Conservation (phyloP, 2,888 invertebrate genomes). For the Tillus elongatus region DNA sequence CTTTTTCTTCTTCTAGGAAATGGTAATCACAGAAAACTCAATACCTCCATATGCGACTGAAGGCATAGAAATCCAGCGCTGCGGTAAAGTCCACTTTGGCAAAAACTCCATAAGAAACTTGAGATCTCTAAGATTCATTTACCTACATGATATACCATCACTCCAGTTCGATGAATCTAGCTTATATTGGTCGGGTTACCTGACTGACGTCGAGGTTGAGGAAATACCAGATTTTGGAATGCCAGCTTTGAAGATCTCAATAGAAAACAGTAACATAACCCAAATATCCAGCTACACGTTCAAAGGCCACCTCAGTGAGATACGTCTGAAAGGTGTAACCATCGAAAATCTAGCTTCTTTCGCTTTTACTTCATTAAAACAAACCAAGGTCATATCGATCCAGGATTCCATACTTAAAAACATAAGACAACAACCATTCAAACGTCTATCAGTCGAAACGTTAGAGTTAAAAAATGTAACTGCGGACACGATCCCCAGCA, state of each 20-base stretch:
- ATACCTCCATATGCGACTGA: slow-evolving; percentile 31
- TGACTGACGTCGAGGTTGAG: slow-evolving; percentile 27
- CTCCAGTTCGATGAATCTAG: slow-evolving; percentile 54
- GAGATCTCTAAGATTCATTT: slow-evolving; percentile 53
- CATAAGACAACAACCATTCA: slow-evolving; percentile 65
- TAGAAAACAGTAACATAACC: slow-evolving; percentile 41
- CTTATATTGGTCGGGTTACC: slow-evolving; percentile 47
- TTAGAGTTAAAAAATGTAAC: slow-evolving; percentile 55
- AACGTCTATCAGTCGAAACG: slow-evolving; percentile 62
- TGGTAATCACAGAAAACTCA: slow-evolving; percentile 30
- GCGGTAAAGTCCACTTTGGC: slow-evolving; percentile 52
- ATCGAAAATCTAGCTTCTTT: slow-evolving; percentile 58
- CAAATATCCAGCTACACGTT: slow-evolving; percentile 50
- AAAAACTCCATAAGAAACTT: slow-evolving; percentile 52
- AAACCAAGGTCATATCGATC: slow-evolving; percentile 51
- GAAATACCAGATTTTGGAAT: slow-evolving; percentile 30
- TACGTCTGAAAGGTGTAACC: slow-evolving; percentile 53
- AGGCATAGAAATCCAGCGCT: slow-evolving; percentile 55
- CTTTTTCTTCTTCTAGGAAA: slow-evolving; percentile 30
- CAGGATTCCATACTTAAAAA: slow-evolving; percentile 50
- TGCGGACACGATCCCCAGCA: slow-evolving; percentile 55
- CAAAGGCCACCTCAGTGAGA: slow-evolving; percentile 61
- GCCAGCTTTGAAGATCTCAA: slow-evolving; percentile 38
- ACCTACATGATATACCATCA: slow-evolving; percentile 53
- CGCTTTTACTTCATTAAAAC: slow-evolving; percentile 60